Base-by-base conservation (phyloP, 2,888 invertebrate species). In the Smittia sp. region DNA sequence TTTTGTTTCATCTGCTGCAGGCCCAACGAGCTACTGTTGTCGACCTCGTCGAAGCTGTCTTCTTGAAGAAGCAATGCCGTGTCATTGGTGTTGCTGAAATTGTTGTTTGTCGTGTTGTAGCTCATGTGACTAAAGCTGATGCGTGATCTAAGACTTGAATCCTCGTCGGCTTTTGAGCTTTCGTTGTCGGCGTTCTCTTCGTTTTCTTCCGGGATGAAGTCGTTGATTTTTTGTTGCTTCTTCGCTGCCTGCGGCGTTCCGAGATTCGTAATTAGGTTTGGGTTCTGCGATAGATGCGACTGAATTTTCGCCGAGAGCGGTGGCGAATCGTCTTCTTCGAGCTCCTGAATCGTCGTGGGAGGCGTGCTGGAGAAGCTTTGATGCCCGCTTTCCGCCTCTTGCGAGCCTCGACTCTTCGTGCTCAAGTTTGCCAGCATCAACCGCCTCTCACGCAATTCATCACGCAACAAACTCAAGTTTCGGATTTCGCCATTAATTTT, bases 341-440 rank as follows among this genome's bases (percentile, higher is more conserved):
- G 27, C 41, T 69, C 69, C 25, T 69, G 69, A 32, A 69, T 69
- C 1, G 69, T 69, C 15, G 67, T 24, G 6, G 69, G 69, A 32
- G 68, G 46, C 11, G 25, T 52, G 18, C 15, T 69, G 1, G 25
- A 27, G 20, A 20, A 69, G 1, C 25, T 46, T 13, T 69, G 69
- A 27, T 69, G 58, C 9, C 58, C 58, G 18, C 18, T 58, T 18
- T 58, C 54, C 4, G 15, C 9, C n/a, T 69, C 54, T 15, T 54
- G 54, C 81, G 81, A 76, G 82, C 82, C 76, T 84, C 84, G 75
- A 81, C 80, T 77, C 82, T 85, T 84, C 81, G 81, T 80, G 11
- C 81, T 81, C 0, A 82, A 78, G 76, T 82, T 82, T 6, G 82
- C 83, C 73, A 82, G 75, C 82, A 82, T 81, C 1, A 82, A 77